Conservation (phyloP, 35 echinoderm and acorn worm genomes). For the Patiria miniata region DNA sequence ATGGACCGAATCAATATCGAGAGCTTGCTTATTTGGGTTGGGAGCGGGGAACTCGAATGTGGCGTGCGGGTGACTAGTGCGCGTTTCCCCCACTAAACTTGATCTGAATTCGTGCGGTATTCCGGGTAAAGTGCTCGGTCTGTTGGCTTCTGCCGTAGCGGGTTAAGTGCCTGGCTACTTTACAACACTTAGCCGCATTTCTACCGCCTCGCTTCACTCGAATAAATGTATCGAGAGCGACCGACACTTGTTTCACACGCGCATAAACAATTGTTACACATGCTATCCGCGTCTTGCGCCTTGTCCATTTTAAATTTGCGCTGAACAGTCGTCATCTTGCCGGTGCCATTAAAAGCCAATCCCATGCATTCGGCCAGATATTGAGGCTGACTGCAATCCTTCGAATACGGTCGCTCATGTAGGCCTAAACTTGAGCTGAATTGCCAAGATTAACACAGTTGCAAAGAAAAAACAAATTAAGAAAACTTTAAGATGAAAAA, state of each 20-base stretch:
- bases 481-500: no score
- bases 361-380: no score
- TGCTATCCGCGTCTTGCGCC: not conserved
- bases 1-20: constrained; percentile 9
- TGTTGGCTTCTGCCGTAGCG: not conserved
- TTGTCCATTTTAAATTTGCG: not conserved
- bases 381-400: no score
- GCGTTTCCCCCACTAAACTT: not conserved
- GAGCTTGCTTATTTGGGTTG: not conserved
- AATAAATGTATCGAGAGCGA: constrained; percentile 25
- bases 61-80: not conserved
- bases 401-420: no score
- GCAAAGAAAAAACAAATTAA: no score
- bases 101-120: constrained; percentile 1
- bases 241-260: not conserved
- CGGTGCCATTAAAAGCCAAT: no score
- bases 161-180: constrained; percentile 3
- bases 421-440: no score
- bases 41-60: not conserved
- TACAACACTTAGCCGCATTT: constrained; percentile 10
- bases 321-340: not conserved
- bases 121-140: not conserved
- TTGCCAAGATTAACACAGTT: no score
- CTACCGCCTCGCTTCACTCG: constrained; percentile 10
- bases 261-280: constrained; percentile 20